Percentiles rank a stretch among this genome's conserved stretches.
phyloP scores from a whole-genome alignment of 92 coral and sea anemone species.

The Montipora capitata region DNA sequence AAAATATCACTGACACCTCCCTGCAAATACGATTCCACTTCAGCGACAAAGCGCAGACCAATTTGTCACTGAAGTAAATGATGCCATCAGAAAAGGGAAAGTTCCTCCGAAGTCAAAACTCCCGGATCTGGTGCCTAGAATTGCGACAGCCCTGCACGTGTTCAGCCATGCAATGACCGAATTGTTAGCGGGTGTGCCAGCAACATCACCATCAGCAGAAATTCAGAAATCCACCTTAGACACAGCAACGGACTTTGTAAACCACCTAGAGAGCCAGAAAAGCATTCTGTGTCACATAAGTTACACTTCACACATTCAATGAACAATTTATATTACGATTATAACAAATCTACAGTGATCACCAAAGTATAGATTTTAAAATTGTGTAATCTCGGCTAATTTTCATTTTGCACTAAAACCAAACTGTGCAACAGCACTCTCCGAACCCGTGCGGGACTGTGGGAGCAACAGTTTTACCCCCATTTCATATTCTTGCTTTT shows the following conservation, averaged over 20 bases:
- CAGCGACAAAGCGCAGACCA: constrained; percentile 32
- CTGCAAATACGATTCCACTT: neutral
- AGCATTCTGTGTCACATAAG: constrained; percentile 1
- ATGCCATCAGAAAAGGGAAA: no score
- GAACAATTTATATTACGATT: no score
- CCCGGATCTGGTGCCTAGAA: constrained; percentile 60
- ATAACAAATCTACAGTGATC: no score
- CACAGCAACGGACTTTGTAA: neutral
- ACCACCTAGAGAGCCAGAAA: constrained; percentile 1
- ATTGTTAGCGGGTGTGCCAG: constrained; percentile 4
- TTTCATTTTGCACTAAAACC: no score
- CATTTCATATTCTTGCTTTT: no score
- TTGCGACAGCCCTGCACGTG: constrained; percentile 37
- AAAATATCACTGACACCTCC: neutral
- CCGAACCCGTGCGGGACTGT: no score
- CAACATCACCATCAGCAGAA: constrained; percentile 7
- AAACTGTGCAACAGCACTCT: no score
- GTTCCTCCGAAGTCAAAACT: neutral
- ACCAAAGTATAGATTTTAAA: no score
- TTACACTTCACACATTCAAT: no score
- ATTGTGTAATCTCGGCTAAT: no score
- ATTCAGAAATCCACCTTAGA: neutral
- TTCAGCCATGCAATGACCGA: constrained; percentile 31
- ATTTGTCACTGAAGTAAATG: neutral
- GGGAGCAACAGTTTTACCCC: no score